Percentiles rank a stretch among this genome's conserved stretches.
Evolutionary conservation across 2,888 invertebrate species (phyloP).

Genomic region (Noctua comes): DNA sequence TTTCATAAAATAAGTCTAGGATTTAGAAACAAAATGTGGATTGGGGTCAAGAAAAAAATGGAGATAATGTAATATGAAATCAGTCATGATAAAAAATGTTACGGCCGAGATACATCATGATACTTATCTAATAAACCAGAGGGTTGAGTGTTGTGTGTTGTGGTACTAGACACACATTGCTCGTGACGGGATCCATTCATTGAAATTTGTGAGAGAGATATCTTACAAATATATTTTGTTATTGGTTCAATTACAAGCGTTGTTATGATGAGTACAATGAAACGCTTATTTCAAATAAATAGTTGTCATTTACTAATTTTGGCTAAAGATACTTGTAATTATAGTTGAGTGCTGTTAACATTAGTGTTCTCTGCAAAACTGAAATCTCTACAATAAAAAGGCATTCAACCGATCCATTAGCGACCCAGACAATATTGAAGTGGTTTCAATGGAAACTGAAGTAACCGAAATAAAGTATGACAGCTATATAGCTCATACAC

Average conservation of each 20-base stretch:
- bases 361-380: not conserved
- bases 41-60: conserved; percentile 18
- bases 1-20: conserved; percentile 37
- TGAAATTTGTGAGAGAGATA: conserved; percentile 13
- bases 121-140: conserved; percentile 48
- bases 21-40: conserved; percentile 35
- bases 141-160: conserved; percentile 14
- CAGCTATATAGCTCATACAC: not conserved
- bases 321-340: not conserved
- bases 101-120: conserved; percentile 33
- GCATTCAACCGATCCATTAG: not conserved
- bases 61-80: conserved; percentile 48
- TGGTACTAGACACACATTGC: conserved; percentile 1
- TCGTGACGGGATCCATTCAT: conserved; percentile 20
- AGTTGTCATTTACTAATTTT: not conserved
- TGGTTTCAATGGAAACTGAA: not conserved
- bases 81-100: conserved; percentile 49
- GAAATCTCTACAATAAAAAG: not conserved
- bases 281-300: conserved; percentile 1
- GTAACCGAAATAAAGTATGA: not conserved
- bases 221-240: conserved; percentile 10
- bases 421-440: not conserved
- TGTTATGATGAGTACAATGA: not conserved
- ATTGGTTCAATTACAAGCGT: conserved; percentile 29
- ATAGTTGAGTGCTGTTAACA: not conserved